A percentile compares a stretch with the other conserved stretches of the same genome.
phyloP scores from a whole-genome alignment of 1,140 invertebrate species.

The Drosophila santomea region DNA sequence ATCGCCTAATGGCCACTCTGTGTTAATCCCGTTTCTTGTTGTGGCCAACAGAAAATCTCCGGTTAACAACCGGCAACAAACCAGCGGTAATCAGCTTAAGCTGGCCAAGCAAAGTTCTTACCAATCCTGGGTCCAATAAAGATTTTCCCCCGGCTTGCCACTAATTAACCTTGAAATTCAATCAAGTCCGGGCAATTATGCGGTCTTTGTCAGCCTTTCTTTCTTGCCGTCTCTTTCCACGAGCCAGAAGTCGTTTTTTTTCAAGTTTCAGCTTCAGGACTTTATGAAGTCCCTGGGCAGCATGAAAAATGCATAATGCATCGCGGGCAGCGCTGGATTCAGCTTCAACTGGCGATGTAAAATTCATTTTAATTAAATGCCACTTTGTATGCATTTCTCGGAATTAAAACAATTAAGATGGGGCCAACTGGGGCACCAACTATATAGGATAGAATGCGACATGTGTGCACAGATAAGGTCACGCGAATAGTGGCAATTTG shows the following conservation, averaged over 20 bases:
- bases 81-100: conserved; percentile 37
- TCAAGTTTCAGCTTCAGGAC: conserved; percentile 11
- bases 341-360: conserved; percentile 41
- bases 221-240: conserved; percentile 5
- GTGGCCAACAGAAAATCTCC: conserved; percentile 1
- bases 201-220: conserved; percentile 20
- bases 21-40: conserved; percentile 26
- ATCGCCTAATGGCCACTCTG: conserved; percentile 19
- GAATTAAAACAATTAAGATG: conserved; percentile 81
- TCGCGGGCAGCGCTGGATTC: conserved; percentile 17
- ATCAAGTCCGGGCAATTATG: conserved; percentile 67
- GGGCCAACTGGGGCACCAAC: conserved; percentile 50
- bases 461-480: not conserved
- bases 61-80: not conserved
- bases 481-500: not conserved
- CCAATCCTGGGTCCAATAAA: conserved; percentile 17
- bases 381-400: conserved; percentile 80
- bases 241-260: conserved; percentile 3
- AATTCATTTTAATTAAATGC: conserved; percentile 79
- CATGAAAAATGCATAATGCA: conserved; percentile 59
- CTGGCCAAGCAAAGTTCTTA: conserved; percentile 18
- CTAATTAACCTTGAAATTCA: conserved; percentile 78
- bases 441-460: conserved; percentile 16
- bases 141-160: conserved; percentile 12
- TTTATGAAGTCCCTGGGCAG: conserved; percentile 37